phyloP scores from a whole-genome alignment of 2,797 vertebrate species.

The Phataginus tricuspis region DNA sequence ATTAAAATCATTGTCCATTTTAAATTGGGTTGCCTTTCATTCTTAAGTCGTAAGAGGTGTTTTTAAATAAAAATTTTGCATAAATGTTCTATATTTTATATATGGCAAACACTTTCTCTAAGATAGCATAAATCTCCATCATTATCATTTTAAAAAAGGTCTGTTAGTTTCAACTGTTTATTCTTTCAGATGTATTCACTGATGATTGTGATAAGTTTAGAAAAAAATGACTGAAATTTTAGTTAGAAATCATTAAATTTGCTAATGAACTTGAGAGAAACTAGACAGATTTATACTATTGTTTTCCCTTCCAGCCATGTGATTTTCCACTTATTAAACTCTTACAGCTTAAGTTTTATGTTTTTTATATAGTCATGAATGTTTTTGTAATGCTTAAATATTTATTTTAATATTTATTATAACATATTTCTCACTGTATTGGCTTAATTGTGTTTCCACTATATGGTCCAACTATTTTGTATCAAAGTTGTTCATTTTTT shows the following conservation, averaged over 20 bases:
- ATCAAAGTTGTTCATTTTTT: background rate
- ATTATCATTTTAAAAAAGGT: background rate
- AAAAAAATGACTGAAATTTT: background rate
- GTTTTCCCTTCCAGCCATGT: background rate
- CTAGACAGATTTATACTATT: background rate
- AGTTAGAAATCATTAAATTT: background rate
- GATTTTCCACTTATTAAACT: background rate
- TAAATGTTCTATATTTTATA: background rate
- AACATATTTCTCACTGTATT: background rate
- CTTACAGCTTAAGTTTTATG: background rate
- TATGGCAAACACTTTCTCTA: background rate
- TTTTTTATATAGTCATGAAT: background rate
- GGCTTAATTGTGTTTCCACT: too few species aligned
- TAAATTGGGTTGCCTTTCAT: background rate
- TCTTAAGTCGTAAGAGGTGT: background rate
- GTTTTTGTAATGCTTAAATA: background rate
- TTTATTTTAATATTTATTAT: background rate
- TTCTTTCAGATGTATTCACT: background rate
- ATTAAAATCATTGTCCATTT: background rate
- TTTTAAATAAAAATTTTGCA: background rate
- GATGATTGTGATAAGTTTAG: background rate
- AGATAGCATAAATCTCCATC: background rate
- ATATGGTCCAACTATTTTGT: background rate
- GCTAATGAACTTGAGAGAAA: background rate
- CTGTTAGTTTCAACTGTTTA: background rate